These are phyloP conservation scores for Selenia dentaria DNA, from an alignment of 2,888 invertebrate species.

Conservation along the genomic window DNA sequence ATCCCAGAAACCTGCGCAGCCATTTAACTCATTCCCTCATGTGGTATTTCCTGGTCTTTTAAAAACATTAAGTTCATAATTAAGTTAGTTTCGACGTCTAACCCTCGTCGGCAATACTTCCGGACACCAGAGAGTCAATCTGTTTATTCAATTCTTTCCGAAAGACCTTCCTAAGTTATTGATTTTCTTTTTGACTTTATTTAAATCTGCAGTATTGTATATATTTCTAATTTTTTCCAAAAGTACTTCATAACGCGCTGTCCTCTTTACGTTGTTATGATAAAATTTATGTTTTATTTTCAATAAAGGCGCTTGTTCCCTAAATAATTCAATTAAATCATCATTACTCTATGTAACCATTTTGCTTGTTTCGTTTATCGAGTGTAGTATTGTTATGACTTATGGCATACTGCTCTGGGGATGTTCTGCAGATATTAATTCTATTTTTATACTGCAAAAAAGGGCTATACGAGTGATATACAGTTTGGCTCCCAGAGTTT, in stretches of 20 bases:
- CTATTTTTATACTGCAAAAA: too few species aligned
- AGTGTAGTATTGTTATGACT: too few species aligned
- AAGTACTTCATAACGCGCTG: too few species aligned
- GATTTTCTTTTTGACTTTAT: constrained; percentile 9
- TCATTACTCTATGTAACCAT: constrained; percentile 9
- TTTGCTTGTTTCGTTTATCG: constrained; percentile 1
- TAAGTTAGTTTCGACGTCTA: constrained; percentile 13
- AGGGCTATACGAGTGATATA: too few species aligned
- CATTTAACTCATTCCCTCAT: constrained; percentile 14
- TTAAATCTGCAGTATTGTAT: constrained; percentile 7
- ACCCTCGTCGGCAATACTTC: constrained; percentile 8
- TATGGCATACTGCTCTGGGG: too few species aligned
- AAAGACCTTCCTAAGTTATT: too few species aligned
- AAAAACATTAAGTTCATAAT: constrained; percentile 13
- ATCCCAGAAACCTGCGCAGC: too few species aligned
- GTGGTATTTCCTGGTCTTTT: constrained; percentile 14
- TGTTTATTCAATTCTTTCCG: too few species aligned
- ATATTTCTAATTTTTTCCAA: neutral
- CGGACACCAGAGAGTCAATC: too few species aligned
- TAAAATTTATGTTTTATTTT: constrained; percentile 13
- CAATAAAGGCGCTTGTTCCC: constrained; percentile 10
- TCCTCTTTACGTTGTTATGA: constrained; percentile 8
- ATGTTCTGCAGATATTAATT: too few species aligned
- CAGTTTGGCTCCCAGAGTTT: too few species aligned
- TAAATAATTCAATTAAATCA: constrained; percentile 13